Percentiles rank a stretch among this genome's conserved stretches.
Evolutionary conservation across 2,888 invertebrate species (phyloP).

Genomic region (Dichetophora obliterata): DNA sequence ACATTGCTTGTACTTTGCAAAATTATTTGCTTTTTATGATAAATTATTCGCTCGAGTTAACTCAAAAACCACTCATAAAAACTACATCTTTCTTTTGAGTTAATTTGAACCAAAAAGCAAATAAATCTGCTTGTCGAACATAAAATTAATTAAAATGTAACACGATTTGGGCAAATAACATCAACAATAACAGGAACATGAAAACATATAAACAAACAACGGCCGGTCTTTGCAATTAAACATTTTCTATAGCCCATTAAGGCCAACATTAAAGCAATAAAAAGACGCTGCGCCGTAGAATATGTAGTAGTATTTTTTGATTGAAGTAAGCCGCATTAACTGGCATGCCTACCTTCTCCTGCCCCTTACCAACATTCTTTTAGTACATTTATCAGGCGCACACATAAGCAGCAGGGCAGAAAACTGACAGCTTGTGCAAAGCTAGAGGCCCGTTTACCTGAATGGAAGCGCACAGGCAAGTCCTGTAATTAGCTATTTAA

Average conservation of each 20-base stretch:
- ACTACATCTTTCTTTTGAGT: not conserved
- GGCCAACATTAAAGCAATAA: not conserved
- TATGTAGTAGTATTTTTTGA: not conserved
- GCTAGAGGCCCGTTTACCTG: not conserved
- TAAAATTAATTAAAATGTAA: constrained; percentile 7
- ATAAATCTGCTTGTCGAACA: not conserved
- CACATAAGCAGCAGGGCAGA: not conserved
- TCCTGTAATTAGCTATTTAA: constrained; percentile 56
- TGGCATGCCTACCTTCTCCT: not conserved
- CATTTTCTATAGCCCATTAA: constrained; percentile 49
- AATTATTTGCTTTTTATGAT: no score
- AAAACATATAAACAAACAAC: not conserved
- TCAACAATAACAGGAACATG: not conserved
- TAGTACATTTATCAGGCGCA: not conserved
- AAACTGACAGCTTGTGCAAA: not conserved
- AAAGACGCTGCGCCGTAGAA: not conserved
- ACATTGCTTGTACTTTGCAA: no score
- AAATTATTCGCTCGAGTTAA: no score
- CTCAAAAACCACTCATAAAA: not conserved
- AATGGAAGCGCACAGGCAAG: constrained; percentile 7
- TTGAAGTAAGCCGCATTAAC: not conserved
- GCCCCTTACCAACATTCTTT: not conserved
- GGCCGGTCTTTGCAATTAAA: constrained; percentile 39
- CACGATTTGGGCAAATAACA: not conserved
- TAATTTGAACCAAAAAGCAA: not conserved